Conservation (phyloP, 2,113 vertebrate genomes). For the Genyomyrus donnyi region DNA sequence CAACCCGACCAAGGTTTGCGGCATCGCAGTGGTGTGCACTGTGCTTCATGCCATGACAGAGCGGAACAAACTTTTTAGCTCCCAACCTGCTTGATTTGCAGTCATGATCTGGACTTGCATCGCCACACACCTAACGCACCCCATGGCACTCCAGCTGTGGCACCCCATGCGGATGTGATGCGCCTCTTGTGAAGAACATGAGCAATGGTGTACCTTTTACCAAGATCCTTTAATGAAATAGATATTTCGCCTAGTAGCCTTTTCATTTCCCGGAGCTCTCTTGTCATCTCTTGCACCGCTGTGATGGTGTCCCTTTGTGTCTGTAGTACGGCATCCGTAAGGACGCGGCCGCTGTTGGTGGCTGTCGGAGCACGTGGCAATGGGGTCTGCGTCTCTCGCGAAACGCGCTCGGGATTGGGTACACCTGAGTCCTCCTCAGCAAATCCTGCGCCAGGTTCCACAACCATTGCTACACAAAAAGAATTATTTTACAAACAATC, state of each 20-base stretch:
- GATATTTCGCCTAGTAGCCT: background rate
- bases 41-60: background rate
- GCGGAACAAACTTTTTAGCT: background rate
- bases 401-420: background rate
- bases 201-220: background rate
- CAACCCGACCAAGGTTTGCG: background rate
- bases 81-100: background rate
- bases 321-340: background rate
- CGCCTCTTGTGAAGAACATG: background rate
- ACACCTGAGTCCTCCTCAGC: background rate
- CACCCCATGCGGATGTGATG: background rate
- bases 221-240: background rate
- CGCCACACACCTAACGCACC: background rate
- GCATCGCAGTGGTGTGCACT: background rate
- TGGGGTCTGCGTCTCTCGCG: background rate
- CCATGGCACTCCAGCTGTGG: background rate
- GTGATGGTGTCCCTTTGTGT: background rate
- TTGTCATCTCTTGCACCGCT: background rate
- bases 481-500: background rate
- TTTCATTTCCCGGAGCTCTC: background rate
- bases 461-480: background rate
- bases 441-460: background rate
- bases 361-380: background rate
- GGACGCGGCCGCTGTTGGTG: background rate
- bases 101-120: background rate